Percentiles rank a stretch among this genome's conserved stretches.
Conservation (phyloP, 1,140 invertebrate species). For the Zophobas atratus region DNA sequence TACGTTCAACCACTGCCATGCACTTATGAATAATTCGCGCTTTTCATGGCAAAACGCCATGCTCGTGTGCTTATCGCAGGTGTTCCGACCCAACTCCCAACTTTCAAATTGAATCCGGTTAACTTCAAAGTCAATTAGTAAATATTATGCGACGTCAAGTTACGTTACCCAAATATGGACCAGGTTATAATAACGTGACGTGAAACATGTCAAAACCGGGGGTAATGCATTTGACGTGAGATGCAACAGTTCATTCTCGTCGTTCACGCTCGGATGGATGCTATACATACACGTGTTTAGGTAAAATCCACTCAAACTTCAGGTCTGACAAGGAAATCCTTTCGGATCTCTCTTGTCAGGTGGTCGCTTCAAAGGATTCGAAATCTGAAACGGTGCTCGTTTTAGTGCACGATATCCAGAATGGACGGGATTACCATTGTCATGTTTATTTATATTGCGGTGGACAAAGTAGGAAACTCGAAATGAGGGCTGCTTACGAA, state of each 20-base stretch:
- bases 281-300: conserved; percentile 47
- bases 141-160: conserved; percentile 22
- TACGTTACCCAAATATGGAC: conserved; percentile 19
- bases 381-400: conserved; percentile 47
- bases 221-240: conserved; percentile 39
- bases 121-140: conserved; percentile 39
- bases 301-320: conserved; percentile 53
- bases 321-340: conserved; percentile 52
- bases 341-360: conserved; percentile 48
- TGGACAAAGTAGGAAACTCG: neutral
- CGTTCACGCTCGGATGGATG: conserved; percentile 21
- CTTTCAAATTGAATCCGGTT: conserved; percentile 38
- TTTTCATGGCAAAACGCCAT: too few relatives aligned
- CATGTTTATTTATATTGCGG: conserved; percentile 23
- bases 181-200: conserved; percentile 17
- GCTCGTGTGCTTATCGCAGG: conserved; percentile 19
- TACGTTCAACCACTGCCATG: too few relatives aligned
- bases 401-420: conserved; percentile 29
- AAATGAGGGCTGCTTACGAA: too few relatives aligned
- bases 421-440: conserved; percentile 30
- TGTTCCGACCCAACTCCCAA: conserved; percentile 2
- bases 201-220: conserved; percentile 28
- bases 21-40: too few relatives aligned
- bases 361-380: conserved; percentile 51
- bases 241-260: conserved; percentile 45